Evolutionary conservation across 2,888 invertebrate species (phyloP).

Genomic region (Xestia rhomboidea): DNA sequence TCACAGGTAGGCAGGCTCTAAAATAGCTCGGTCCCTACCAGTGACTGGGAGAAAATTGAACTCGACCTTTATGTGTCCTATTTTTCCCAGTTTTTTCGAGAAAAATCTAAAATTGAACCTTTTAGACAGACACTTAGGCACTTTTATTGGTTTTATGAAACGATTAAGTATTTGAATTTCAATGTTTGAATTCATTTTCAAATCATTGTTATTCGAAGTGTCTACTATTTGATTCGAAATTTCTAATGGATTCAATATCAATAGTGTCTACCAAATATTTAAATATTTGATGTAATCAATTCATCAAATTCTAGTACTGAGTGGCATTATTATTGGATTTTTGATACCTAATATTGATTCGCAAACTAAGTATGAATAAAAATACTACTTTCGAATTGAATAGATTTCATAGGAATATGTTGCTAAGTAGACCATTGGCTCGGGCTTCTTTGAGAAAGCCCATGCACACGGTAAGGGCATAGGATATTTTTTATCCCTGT

Average conservation of each 20-base stretch:
- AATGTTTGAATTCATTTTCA: constrained; percentile 4
- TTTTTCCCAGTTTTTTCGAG: constrained; percentile 23
- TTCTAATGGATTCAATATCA: constrained; percentile 9
- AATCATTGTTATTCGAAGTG: constrained; percentile 10
- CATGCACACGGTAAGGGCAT: no score
- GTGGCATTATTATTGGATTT: neutral
- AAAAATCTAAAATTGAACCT: constrained; percentile 20
- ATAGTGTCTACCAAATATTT: constrained; percentile 5
- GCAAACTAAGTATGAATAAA: neutral
- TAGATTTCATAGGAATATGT: no score
- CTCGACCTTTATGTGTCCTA: neutral
- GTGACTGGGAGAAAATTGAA: neutral
- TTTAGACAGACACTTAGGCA: neutral
- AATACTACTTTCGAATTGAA: neutral
- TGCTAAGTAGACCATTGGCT: no score
- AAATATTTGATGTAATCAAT: neutral
- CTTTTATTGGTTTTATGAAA: constrained; percentile 15
- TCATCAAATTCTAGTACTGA: neutral
- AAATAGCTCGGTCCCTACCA: neutral
- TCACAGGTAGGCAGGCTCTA: neutral
- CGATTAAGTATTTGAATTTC: constrained; percentile 2
- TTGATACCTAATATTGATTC: neutral
- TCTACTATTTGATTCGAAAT: neutral
- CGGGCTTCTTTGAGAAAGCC: no score
- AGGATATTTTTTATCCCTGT: neutral